phyloP scores from a whole-genome alignment of 2,888 invertebrate genomes.

The Mesorhabditis spiculigera region DNA sequence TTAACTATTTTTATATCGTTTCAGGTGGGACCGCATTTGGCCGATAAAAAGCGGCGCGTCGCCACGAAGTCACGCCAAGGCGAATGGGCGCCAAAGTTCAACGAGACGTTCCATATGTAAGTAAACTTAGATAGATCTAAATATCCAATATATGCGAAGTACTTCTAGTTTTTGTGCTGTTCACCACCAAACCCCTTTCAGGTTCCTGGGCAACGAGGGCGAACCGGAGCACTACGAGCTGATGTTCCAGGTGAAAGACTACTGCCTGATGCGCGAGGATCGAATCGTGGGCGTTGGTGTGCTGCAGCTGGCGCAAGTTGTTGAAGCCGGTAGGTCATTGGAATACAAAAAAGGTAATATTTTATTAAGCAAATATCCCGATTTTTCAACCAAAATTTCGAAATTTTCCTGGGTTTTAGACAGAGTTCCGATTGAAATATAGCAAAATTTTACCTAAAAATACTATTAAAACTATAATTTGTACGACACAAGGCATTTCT shows the following conservation, averaged over 20 bases:
- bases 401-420: neutral
- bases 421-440: too few relatives aligned
- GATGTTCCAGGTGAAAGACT: conserved; percentile 96
- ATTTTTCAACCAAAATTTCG: neutral
- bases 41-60: conserved; percentile 93
- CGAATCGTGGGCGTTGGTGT: conserved; percentile 93
- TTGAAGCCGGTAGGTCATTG: conserved; percentile 77
- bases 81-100: conserved; percentile 98
- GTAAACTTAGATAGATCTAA: conserved; percentile 61
- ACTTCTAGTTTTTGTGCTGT: neutral
- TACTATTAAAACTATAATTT: too few relatives aligned
- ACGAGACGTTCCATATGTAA: conserved; percentile 98
- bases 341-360: neutral
- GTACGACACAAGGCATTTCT: too few relatives aligned
- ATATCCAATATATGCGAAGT: neutral
- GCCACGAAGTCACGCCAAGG: conserved; percentile 97
- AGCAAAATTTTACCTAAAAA: too few relatives aligned
- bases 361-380: neutral
- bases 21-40: conserved; percentile 86
- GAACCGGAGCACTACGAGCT: conserved; percentile 92
- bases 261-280: conserved; percentile 96
- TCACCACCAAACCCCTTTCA: conserved; percentile 63
- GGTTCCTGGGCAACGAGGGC: conserved; percentile 94
- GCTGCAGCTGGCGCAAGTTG: conserved; percentile 89
- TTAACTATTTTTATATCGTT: neutral